Base-by-base conservation (phyloP, 92 coral and sea anemone species). In the Blastomussa wellsi region DNA sequence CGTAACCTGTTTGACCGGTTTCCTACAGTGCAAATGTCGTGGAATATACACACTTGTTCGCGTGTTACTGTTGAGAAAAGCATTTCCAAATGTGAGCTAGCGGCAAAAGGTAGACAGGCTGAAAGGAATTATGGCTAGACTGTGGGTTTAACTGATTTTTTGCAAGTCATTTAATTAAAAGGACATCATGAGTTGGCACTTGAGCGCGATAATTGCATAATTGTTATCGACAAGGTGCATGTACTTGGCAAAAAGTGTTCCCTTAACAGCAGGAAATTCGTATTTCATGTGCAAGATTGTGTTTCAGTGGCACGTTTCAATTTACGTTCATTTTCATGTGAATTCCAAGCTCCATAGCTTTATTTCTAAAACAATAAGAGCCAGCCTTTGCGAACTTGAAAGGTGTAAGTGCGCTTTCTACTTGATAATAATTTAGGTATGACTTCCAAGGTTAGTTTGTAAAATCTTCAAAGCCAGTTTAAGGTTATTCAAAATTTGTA, bases 141-240 rank as follows among this genome's bases (percentile, higher is more conserved):
- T 36, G 37, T 32, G 8, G 72, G 32, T 33, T 67, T 36, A 33
- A 57, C 22, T 57, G 22, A 20, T 57, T 4, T 53, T 33, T 52
- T 41, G 81, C 71, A 10, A 14, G 33, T 39, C 53, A 64, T 3
- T 62, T 26, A 60, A 62, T 41, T 64, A 79, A 60, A 20, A 24
- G 38, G 19, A 7, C 42, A 57, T 77, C 81, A 74, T 72, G 24
- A 7, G 8, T 52, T 32, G 42, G 69, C 19, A 20, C 15, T 16
- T n/a, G n/a, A n/a, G n/a, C 17, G 84, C 31, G 85, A 33, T 81
- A 81, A 69, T 80, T 64, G 20, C 11, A 7, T 36, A 32, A 78
- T 39, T 80, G 84, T 65, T 80, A 17, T 80, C 42, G 33, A 22
- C 8, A 36, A 20, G 49, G 13, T 26, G n/a, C n/a, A n/a, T 65